Percentiles rank a stretch among this genome's conserved stretches.
These are phyloP conservation scores for Astyanax mexicanus DNA, from an alignment of 2,797 vertebrate species.

Conservation along the genomic window DNA sequence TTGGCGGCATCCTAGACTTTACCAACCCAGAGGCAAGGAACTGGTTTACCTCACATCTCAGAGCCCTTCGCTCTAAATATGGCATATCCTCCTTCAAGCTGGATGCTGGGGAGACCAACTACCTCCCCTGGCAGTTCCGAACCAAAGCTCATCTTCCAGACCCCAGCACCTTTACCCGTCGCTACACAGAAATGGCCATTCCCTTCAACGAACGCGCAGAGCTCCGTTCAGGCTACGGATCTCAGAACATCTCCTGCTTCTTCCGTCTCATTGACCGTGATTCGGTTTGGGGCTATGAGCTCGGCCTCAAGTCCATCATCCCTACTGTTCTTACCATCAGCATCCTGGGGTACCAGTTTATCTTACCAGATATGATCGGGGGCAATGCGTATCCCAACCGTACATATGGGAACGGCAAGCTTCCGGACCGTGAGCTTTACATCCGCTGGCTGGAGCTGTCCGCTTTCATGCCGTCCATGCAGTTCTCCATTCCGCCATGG, in stretches of 20 bases:
- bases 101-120: constrained; percentile 94
- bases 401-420: constrained; percentile 70
- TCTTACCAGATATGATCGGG: constrained; percentile 91
- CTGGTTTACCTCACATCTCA: constrained; percentile 89
- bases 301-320: constrained; percentile 94
- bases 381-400: constrained; percentile 85
- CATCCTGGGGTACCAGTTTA: constrained; percentile 90
- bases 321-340: constrained; percentile 91
- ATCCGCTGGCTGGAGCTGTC: constrained; percentile 96
- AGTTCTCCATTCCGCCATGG: constrained; percentile 97
- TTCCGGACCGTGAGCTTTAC: constrained; percentile 92
- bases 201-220: constrained; percentile 89
- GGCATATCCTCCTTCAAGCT: constrained; percentile 92
- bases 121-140: constrained; percentile 90
- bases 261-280: constrained; percentile 95
- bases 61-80: constrained; percentile 84
- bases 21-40: constrained; percentile 89
- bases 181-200: constrained; percentile 91
- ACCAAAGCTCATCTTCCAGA: constrained; percentile 84
- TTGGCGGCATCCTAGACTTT: constrained; percentile 92
- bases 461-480: constrained; percentile 97
- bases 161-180: constrained; percentile 90
- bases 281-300: constrained; percentile 94
- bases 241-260: constrained; percentile 97
- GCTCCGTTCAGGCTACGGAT: constrained; percentile 89